Evolutionary conservation across 2,888 invertebrate species (phyloP).

Genomic region (Caenorhabditis sp.): DNA sequence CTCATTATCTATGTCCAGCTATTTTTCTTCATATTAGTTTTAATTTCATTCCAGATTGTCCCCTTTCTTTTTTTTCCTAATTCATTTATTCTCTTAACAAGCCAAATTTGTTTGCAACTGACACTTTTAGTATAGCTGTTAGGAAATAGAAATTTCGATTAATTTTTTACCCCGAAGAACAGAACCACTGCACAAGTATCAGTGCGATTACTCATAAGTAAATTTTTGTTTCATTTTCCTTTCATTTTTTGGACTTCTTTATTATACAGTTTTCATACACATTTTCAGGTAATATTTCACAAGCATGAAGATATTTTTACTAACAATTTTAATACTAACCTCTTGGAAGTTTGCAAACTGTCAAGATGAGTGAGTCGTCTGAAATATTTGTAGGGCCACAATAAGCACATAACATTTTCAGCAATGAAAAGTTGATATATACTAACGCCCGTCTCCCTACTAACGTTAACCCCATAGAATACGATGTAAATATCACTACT

Average conservation of each 20-base stretch:
- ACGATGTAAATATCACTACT: slow-evolving; percentile 24
- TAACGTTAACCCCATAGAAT: slow-evolving; percentile 25
- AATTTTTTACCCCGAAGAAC: not conserved
- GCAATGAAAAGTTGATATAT: not conserved
- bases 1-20: slow-evolving; percentile 15
- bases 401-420: not conserved
- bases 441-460: slow-evolving; percentile 20
- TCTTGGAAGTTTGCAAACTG: not conserved
- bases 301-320: slow-evolving; percentile 5
- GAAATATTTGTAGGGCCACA: not conserved
- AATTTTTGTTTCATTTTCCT: slow-evolving; percentile 2
- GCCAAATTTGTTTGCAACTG: not conserved
- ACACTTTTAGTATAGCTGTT: slow-evolving; percentile 3
- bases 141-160: not conserved
- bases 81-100: not conserved
- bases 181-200: not conserved
- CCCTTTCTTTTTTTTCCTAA: not conserved
- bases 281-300: slow-evolving; percentile 9
- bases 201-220: slow-evolving; percentile 19
- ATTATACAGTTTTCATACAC: not conserved
- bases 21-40: slow-evolving; percentile 15
- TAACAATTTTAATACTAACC: slow-evolving; percentile 21
- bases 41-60: not conserved
- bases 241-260: not conserved
- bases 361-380: not conserved